Evolutionary conservation across 2,888 invertebrate species (phyloP), one percentile per base, ranked within the genome.

Genomic region (Lutraria lutraria): DNA sequence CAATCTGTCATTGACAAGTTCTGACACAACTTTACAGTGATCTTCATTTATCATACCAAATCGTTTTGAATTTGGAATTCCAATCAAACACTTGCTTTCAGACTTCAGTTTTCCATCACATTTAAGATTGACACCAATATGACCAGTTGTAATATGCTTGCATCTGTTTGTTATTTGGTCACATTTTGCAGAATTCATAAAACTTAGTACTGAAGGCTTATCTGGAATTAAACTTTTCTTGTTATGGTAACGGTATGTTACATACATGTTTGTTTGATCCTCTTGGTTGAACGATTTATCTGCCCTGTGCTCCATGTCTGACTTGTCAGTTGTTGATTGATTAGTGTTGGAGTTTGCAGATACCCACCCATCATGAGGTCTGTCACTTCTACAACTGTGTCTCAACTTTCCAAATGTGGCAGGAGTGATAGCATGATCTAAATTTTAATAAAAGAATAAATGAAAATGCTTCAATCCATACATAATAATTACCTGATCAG

Each of bases 21-120:
- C 16, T 0, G 54, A 53, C 29, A 84, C 54, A 54, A 72, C 84
- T 16, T 72, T 76, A 53, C 84, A 84, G 31, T 84, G 84, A 4
- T 12, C 72, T 31, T 84, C 76, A 84, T 84, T 84, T 10, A 84
- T 53, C 13, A 25, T 16, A 54, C 84, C 84, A 84, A 84, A 84
- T 54, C 84, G 52, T 25, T 72, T 72, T 43, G 68, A 68, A 29
- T 52, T n/a, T 25, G 29, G 19, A 1, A 84, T 76, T 76, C 76
- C 53, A 0, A 76, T 16, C 29, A 31, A 21, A 52, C 52, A 4
- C 25, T 31, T 15, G 31, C 76, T 31, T 31, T 76, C 34, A 13
- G 76, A n/a, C 63, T 68, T n/a, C 10, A 8, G n/a, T 68, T 68
- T 25, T 25, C 63, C 25, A 25, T 1, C 63, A 68, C 63, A 25